Conservation (phyloP, 1,140 invertebrate genomes). For the Conopomorpha cramerella region DNA sequence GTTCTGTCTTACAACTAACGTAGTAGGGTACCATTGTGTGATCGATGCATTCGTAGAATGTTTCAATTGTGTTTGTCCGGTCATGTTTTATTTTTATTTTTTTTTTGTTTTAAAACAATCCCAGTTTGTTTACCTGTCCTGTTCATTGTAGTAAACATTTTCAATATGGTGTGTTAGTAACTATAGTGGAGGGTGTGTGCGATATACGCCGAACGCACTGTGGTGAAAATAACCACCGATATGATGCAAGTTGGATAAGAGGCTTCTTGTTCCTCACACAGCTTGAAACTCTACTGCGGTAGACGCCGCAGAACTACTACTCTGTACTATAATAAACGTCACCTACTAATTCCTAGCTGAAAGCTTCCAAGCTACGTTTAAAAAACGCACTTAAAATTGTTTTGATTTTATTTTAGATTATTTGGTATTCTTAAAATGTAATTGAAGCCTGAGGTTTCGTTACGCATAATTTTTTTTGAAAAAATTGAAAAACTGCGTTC, state of each 20-base stretch:
- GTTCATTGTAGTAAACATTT: neutral
- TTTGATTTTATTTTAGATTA: constrained; percentile 35
- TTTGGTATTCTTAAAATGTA: constrained; percentile 22
- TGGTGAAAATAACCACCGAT: no score
- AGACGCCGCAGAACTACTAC: no score
- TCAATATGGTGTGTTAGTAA: no score
- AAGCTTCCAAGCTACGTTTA: no score
- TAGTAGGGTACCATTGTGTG: constrained; percentile 1
- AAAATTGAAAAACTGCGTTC: no score
- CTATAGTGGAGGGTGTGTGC: neutral
- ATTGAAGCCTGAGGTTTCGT: constrained; percentile 6
- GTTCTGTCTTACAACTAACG: neutral
- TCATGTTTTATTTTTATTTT: neutral
- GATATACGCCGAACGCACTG: no score
- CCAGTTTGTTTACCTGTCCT: neutral
- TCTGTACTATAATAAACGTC: no score
- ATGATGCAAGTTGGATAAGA: no score
- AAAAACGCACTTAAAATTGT: constrained; percentile 25
- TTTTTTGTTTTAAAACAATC: neutral
- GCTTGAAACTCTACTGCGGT: no score
- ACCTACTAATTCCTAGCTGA: no score
- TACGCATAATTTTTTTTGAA: neutral
- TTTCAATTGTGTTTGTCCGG: constrained; percentile 1
- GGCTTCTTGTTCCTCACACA: no score
- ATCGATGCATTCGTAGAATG: constrained; percentile 27